These are phyloP conservation scores for Zaprionus camerounensis DNA, from an alignment of 1,140 invertebrate genomes.

Conservation along the genomic window DNA sequence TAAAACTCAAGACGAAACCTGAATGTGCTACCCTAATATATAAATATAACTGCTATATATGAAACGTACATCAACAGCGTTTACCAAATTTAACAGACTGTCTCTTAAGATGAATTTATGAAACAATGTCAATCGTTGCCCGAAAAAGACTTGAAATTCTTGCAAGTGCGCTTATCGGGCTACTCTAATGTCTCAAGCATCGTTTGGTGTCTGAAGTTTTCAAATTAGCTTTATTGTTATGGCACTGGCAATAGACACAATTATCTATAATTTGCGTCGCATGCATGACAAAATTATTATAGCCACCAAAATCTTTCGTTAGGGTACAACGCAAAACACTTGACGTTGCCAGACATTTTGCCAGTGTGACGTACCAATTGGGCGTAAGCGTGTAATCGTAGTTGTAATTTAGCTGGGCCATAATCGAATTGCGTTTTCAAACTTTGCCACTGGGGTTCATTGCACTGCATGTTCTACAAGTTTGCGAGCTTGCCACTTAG, in stretches of 20 bases:
- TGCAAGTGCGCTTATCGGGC: neutral
- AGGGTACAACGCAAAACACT: conserved; percentile 20
- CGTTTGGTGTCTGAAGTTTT: neutral
- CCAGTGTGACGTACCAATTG: conserved; percentile 25
- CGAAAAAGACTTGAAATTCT: neutral
- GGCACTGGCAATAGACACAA: conserved; percentile 3
- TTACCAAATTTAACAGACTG: neutral
- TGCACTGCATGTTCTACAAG: conserved; percentile 43
- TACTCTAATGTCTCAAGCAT: neutral
- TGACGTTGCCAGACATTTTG: conserved; percentile 23
- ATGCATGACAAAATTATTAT: conserved; percentile 24
- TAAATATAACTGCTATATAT: neutral
- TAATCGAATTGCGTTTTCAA: conserved; percentile 45
- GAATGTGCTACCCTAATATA: conserved; percentile 1
- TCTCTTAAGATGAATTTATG: neutral
- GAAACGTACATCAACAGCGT: neutral
- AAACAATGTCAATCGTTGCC: neutral
- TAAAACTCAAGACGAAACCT: neutral
- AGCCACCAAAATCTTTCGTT: neutral
- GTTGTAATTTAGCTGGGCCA: conserved; percentile 30
- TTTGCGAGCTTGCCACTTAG: conserved; percentile 32
- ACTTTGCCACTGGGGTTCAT: conserved; percentile 44
- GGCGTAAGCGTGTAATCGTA: conserved; percentile 45
- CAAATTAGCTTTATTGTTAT: conserved; percentile 15
- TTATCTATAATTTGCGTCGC: conserved; percentile 17